These are phyloP conservation scores for Myotis yumanensis DNA, from an alignment of 2,113 vertebrate species.

Conservation along the genomic window DNA sequence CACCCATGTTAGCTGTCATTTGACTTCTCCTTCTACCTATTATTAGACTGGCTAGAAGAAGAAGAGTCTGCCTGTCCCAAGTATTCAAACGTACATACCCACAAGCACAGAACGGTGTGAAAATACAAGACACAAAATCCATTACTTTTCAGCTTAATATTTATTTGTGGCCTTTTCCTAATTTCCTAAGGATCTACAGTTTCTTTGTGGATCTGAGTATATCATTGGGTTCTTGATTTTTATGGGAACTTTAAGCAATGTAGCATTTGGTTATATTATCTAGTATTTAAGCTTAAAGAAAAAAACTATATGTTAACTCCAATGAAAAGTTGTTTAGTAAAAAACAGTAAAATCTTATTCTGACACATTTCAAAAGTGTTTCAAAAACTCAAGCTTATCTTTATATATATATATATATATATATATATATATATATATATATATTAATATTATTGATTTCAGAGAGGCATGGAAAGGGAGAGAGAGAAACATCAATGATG, in stretches of 20 bases:
- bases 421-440: no score
- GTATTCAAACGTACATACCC: not conserved
- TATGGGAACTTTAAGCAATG: conserved; percentile 1
- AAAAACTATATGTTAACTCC: not conserved
- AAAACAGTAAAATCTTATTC: conserved; percentile 50
- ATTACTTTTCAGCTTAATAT: not conserved
- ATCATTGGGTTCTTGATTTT: not conserved
- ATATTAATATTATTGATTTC: no score
- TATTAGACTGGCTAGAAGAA: conserved; percentile 56
- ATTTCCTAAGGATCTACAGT: not conserved
- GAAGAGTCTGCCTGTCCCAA: conserved; percentile 29
- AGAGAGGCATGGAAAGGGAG: no score
- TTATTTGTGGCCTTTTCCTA: not conserved
- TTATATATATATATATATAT: not conserved
- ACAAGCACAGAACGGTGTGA: not conserved
- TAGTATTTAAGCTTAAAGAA: conserved; percentile 48
- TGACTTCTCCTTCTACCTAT: conserved; percentile 27
- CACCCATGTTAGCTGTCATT: conserved; percentile 44
- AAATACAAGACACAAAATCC: not conserved
- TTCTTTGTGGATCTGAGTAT: conserved; percentile 28
- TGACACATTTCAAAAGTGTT: conserved; percentile 51
- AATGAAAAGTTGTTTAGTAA: not conserved
- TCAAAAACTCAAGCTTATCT: conserved; percentile 28
- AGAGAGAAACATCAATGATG: no score
- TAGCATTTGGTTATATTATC: not conserved